These are phyloP conservation scores for Molanna angustata DNA, from an alignment of 2,888 invertebrate species.

Conservation along the genomic window DNA sequence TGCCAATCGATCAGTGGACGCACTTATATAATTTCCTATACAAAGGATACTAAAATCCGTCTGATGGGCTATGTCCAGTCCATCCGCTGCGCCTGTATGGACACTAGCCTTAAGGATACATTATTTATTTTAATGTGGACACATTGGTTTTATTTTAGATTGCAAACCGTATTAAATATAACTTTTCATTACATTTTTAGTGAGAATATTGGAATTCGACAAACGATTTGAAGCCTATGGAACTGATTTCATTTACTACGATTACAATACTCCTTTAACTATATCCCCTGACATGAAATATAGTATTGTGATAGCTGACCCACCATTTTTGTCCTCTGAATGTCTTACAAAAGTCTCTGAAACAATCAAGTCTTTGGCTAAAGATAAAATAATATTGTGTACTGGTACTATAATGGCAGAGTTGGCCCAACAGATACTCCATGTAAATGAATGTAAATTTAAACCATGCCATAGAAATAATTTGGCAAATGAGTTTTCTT, in stretches of 20 bases:
- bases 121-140: no score
- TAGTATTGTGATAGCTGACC: slow-evolving; percentile 88
- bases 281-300: slow-evolving; percentile 63
- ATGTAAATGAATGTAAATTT: slow-evolving; percentile 65
- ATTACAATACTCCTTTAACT: slow-evolving; percentile 77
- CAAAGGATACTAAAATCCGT: no score
- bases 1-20: no score
- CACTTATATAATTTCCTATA: no score
- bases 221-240: slow-evolving; percentile 76
- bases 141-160: no score
- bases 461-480: slow-evolving; percentile 83
- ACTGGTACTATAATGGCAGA: slow-evolving; percentile 83
- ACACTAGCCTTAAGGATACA: no score
- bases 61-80: no score
- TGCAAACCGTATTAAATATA: slow-evolving; percentile 3
- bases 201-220: slow-evolving; percentile 81
- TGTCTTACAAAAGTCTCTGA: slow-evolving; percentile 81
- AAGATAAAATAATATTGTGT: slow-evolving; percentile 78
- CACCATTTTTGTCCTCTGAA: slow-evolving; percentile 92
- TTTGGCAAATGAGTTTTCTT: slow-evolving; percentile 89
- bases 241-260: slow-evolving; percentile 79
- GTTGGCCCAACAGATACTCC: slow-evolving; percentile 61
- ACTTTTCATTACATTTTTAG: slow-evolving; percentile 47
- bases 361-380: slow-evolving; percentile 72
- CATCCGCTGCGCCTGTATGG: no score